phyloP scores from a whole-genome alignment of 2,113 vertebrate species.

The Forbesichthys agassizii region DNA sequence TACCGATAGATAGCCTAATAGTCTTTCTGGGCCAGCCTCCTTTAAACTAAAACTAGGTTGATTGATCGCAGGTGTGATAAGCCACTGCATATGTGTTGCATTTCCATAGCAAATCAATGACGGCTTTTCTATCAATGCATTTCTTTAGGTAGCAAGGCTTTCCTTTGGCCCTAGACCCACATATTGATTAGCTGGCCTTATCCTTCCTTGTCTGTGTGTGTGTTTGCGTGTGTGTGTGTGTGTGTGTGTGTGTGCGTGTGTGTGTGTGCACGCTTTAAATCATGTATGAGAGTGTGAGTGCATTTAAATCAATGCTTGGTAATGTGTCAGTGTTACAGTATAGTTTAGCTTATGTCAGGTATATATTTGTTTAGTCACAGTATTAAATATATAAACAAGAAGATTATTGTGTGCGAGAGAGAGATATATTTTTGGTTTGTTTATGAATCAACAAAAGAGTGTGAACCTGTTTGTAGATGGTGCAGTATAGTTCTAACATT shows the following conservation, averaged over 20 bases:
- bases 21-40: neutral
- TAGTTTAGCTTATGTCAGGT: neutral
- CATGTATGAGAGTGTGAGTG: neutral
- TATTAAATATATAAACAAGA: conserved; percentile 8
- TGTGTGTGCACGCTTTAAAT: neutral
- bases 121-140: conserved; percentile 49
- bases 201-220: conserved; percentile 3
- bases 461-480: no score
- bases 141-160: conserved; percentile 25
- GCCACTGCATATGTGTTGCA: conserved; percentile 51
- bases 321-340: neutral
- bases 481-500: no score
- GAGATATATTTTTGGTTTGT: no score
- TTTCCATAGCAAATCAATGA: conserved; percentile 59
- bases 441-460: no score
- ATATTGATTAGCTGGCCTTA: conserved; percentile 16
- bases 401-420: no score
- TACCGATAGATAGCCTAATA: neutral
- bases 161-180: conserved; percentile 10
- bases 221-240: conserved; percentile 1
- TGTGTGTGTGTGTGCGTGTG: neutral
- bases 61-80: conserved; percentile 54
- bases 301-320: no score
- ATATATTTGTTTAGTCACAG: no score
- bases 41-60: conserved; percentile 39